Base-by-base conservation (phyloP, 2,113 vertebrate genomes). In the Zingel zingel region DNA sequence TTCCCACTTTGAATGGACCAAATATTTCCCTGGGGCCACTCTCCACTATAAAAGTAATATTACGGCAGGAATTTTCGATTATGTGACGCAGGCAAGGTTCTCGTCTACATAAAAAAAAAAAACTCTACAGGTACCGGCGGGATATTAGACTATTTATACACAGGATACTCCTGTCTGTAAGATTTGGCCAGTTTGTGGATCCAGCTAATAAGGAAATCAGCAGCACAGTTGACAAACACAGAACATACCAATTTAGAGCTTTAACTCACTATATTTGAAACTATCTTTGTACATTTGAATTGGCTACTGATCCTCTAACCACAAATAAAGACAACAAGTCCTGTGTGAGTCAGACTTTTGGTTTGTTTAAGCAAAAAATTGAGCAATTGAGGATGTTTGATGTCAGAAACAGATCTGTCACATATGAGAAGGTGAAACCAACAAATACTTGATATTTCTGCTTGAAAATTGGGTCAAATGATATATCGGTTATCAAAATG, bases 21-120 rank as follows among this genome's bases (percentile, higher is more conserved):
- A 93, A 88, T 79, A 88, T 87, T 89, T 89, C 90, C 87, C 87
- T 19, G 23, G 59, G 75, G 87, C 63, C 53, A 23, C 69, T 64
- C 74, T 73, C 65, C 72, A 62, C 50, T 64, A 69, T 67, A 73
- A 82, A 80, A 58, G 36, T n/a, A 74, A 79, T 64, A 86, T 81
- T 81, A 81, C 57, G 71, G 54, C 53, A 33, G 77, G 66, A 62
- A 61, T 21, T 77, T 80, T 77, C n/a, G 16, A 85, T 86, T 77
- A 82, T 63, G 65, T 77, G 47, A 75, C 1, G 0, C 50, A 13
- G 5, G 50, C 19, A 50, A 76, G 62, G 27, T 78, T 64, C 68
- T 57, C 18, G 39, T 1, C 2, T 39, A 43, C 39, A 43, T 43
- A 21, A 56, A 48, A 45, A 14, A 69, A 36, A 36, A 56, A 1